Conservation (phyloP, 1,140 invertebrate species). For the Mya arenaria region DNA sequence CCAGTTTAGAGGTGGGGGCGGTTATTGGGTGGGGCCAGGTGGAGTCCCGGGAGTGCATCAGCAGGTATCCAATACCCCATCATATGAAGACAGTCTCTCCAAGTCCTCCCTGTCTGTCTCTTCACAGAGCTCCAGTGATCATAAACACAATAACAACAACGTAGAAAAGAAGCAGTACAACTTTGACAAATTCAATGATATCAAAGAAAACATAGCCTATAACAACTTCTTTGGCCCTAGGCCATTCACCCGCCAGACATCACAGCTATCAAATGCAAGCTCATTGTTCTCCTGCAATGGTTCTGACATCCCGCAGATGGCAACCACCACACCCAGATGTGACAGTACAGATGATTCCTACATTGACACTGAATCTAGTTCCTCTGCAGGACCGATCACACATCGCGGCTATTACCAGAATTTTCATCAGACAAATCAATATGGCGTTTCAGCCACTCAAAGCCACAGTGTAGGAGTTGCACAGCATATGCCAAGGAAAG, state of each 20-base stretch:
- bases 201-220: no score
- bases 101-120: slow-evolving; percentile 21
- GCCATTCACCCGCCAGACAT: neutral
- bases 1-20: no score
- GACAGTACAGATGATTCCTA: slow-evolving; percentile 5
- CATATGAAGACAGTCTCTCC: slow-evolving; percentile 18
- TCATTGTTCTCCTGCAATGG: slow-evolving; percentile 14
- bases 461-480: no score
- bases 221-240: neutral
- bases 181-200: neutral
- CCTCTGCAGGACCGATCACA: no score
- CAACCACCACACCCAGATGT: neutral
- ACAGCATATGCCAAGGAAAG: no score
- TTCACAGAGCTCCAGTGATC: slow-evolving; percentile 27
- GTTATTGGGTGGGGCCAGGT: neutral
- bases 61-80: neutral
- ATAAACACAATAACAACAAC: neutral
- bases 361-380: slow-evolving; percentile 4
- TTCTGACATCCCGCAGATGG: slow-evolving; percentile 5
- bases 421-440: no score
- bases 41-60: neutral
- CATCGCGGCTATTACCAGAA: no score
- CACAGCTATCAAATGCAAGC: slow-evolving; percentile 4
- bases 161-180: neutral
- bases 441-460: no score